Evolutionary conservation across 2,888 invertebrate genomes (phyloP).

Genomic region (Drosophila demipolita): DNA sequence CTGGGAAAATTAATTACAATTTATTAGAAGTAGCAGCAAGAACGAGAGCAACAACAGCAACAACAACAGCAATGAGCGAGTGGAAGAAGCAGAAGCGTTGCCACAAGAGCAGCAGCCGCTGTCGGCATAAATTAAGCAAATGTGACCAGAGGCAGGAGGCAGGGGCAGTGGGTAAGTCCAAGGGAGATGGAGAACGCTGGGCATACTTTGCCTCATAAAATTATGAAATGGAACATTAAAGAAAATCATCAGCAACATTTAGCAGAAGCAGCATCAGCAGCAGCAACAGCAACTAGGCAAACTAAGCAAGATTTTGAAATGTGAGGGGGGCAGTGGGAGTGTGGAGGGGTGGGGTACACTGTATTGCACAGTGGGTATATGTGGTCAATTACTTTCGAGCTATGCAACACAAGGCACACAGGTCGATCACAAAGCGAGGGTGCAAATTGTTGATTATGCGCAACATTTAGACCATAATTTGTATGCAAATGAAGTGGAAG

Average conservation of each 20-base stretch:
- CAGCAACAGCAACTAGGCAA: constrained; percentile 19
- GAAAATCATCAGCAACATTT: constrained; percentile 72
- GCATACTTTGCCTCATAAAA: constrained; percentile 55
- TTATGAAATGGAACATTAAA: constrained; percentile 67
- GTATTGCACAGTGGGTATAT: constrained; percentile 36
- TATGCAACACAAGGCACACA: constrained; percentile 15
- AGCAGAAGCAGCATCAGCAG: constrained; percentile 29
- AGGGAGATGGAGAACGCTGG: background rate
- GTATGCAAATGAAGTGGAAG: constrained; percentile 62
- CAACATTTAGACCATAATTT: constrained; percentile 59
- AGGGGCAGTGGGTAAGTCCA: background rate
- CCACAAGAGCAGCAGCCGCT: constrained; percentile 34
- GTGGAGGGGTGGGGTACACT: background rate
- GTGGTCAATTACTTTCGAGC: constrained; percentile 58
- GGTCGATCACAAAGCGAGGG: background rate
- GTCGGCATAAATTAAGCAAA: constrained; percentile 72
- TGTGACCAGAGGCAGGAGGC: constrained; percentile 29
- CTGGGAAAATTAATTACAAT: constrained; percentile 77
- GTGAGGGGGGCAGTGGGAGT: background rate
- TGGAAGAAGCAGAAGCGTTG: constrained; percentile 4
- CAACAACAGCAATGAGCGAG: constrained; percentile 8
- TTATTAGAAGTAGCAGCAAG: constrained; percentile 53
- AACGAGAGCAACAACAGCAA: constrained; percentile 6
- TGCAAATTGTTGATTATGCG: constrained; percentile 58
- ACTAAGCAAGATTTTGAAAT: constrained; percentile 17